A percentile compares a stretch with the other conserved stretches of the same genome.
phyloP scores from a whole-genome alignment of 53 echinoderm and acorn worm genomes.

The Arbacia lixula region DNA sequence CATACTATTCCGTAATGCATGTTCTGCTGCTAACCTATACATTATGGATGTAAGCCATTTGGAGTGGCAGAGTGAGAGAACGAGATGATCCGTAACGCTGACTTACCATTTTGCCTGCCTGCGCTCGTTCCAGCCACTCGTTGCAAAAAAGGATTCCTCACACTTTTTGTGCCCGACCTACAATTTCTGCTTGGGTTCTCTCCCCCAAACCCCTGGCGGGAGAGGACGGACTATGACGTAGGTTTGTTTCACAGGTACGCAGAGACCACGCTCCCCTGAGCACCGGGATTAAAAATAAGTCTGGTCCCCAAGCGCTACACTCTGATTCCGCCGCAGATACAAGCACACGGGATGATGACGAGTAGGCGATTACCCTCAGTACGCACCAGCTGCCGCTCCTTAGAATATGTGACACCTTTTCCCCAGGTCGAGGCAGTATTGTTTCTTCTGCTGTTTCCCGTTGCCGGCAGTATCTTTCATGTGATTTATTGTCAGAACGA shows the following conservation, averaged over 20 bases:
- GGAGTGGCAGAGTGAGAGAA: too few relatives aligned
- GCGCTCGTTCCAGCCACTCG: background rate
- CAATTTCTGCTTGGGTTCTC: background rate
- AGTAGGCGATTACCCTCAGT: constrained; percentile 30
- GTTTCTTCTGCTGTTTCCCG: background rate
- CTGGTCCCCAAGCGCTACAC: constrained; percentile 14
- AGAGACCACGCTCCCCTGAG: too few relatives aligned
- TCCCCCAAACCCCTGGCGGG: background rate
- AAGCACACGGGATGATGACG: constrained; percentile 36
- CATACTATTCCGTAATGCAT: too few relatives aligned
- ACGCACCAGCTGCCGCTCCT: constrained; percentile 36
- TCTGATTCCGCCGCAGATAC: constrained; percentile 19
- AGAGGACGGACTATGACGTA: constrained; percentile 12
- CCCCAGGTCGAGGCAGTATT: constrained; percentile 13
- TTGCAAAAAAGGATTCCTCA: background rate
- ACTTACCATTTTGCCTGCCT: constrained; percentile 34
- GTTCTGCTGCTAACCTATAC: too few relatives aligned
- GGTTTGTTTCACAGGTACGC: too few relatives aligned
- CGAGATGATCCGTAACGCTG: too few relatives aligned
- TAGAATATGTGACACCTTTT: constrained; percentile 32
- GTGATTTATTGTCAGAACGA: too few relatives aligned
- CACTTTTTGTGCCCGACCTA: background rate
- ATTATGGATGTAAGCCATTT: too few relatives aligned
- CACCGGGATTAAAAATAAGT: background rate
- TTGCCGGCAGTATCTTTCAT: too few relatives aligned